Evolutionary conservation across 2,888 invertebrate genomes (phyloP), one percentile per base, ranked within the genome.

Genomic region (Anticlea derivata): DNA sequence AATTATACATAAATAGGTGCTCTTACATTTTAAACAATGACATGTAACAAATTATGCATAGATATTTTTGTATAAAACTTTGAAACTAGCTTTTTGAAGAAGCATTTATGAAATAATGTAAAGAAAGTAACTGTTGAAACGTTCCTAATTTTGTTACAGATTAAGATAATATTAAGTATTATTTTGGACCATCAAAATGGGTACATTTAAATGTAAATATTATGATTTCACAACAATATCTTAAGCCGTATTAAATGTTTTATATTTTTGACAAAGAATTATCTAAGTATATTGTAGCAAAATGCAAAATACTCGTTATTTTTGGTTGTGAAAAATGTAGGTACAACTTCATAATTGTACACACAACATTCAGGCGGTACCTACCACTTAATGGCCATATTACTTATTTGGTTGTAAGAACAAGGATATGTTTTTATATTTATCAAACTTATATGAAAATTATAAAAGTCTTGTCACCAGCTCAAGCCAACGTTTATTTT

Each of bases 301-400:
- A 47, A 59, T 41, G 37, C n/a, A 46, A 55, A 61, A 62, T 60
- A 63, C 62, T 63, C 62, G 31, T 51, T 49, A 40, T 29, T 23
- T 54, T 57, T 55, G 63, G 61, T 64, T 64, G 63, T 64, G 63
- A 64, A 58, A 56, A 17, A n/a, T n/a, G n/a, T 44, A 52, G 53
- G 48, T 57, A 50, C 34, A 31, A 33, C 30, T 43, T 51, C 34
- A 1, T 8, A 31, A 44, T 43, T 43, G 27, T 38, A 49, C 34
- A 35, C 26, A 29, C 33, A 13, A 40, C 30, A 29, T 38, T 1
- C 23, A 40, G 46, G 55, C 53, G 40, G 34, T 43, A 53, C 49
- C 58, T 43, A 53, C 49, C 58, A 60, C 61, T 64, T 62, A 60
- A 62, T 43, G 63, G 63, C 63, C 55, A 58, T 59, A 56, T 55